These are phyloP conservation scores for Dugesia japonica DNA, from an alignment of 2,888 invertebrate species.

Conservation along the genomic window DNA sequence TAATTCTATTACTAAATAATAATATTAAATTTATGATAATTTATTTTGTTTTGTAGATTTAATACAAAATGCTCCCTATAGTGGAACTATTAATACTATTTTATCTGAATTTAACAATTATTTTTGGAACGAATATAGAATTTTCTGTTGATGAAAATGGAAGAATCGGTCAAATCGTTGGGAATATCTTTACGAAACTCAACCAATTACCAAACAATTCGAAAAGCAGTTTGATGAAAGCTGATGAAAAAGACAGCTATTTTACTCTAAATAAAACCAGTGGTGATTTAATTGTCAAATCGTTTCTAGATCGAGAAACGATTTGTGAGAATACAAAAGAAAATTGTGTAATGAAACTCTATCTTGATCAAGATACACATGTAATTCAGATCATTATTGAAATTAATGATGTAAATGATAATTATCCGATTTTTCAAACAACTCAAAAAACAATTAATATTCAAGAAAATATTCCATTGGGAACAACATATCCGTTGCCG, in stretches of 20 bases:
- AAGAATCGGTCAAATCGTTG: background rate
- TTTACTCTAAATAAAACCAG: background rate
- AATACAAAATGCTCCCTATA: too few relatives aligned
- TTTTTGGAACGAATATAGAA: background rate
- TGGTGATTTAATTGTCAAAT: slow-evolving; percentile 2
- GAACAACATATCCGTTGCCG: slow-evolving; percentile 6
- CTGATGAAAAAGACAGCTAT: background rate
- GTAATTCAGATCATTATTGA: slow-evolving; percentile 35
- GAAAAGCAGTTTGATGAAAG: background rate
- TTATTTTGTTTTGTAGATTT: too few relatives aligned
- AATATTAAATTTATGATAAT: too few relatives aligned
- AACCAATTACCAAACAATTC: background rate
- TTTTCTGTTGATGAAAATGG: background rate
- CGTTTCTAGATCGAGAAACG: background rate
- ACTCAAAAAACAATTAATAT: background rate
- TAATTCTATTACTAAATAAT: too few relatives aligned
- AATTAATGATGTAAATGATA: slow-evolving; percentile 38
- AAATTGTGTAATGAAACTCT: background rate
- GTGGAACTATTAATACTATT: too few relatives aligned
- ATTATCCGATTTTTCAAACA: slow-evolving; percentile 22
- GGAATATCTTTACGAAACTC: background rate
- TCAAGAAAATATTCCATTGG: background rate
- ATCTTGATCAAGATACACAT: slow-evolving; percentile 7
- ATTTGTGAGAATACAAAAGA: slow-evolving; percentile 5
- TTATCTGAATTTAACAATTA: background rate